Base-by-base conservation (phyloP, 2,113 vertebrate genomes). In the Corythaeola cristata region DNA sequence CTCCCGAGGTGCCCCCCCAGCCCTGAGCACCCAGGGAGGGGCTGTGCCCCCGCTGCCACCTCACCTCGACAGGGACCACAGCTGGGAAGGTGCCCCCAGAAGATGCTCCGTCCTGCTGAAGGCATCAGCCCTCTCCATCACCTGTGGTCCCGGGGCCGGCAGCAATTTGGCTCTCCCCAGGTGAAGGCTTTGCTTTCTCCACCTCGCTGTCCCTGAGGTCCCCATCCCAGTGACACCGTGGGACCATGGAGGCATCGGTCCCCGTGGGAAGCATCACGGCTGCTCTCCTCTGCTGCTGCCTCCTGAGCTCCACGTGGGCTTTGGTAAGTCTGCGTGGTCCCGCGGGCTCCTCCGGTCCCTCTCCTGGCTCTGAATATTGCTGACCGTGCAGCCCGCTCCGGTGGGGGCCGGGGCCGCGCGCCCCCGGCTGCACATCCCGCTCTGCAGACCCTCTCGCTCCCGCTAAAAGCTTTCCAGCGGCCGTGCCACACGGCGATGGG, bases 251-350 rank as follows among this genome's bases (percentile, higher is more conserved):
- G 39, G 16, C 19, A 1, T 9, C 76, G 1, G 3, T 73, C n/a
- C 64, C 68, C 1, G 2, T 9, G 58, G 87, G 88, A 73, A 55
- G 58, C 13, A 2, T 72, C n/a, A 0, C 2, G 1, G 73, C 8
- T 18, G 41, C 44, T 81, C 73, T 97, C 3, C 60, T 97, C 69
- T 97, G 83, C 95, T 95, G 94, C 92, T 94, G 85, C 37, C 86
- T 97, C 44, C 80, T 96, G 60, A 64, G 92, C 30, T 93, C 73
- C 3, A 82, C 5, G 2, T 39, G 79, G 85, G 96, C 97, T 66
- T 77, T 97, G 97, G 97, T 97, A 95, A 97, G 97, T 97, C 50
- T 14, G 58, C 3, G 1, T 7, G 49, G 62, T 21, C 49, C 64
- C 6, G 1, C 3, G 58, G 82, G 72, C 56, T 80, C 15, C 72